Evolutionary conservation across 2,113 vertebrate genomes (phyloP), one percentile per base, ranked within the genome.

Genomic region (Spea bombifrons): DNA sequence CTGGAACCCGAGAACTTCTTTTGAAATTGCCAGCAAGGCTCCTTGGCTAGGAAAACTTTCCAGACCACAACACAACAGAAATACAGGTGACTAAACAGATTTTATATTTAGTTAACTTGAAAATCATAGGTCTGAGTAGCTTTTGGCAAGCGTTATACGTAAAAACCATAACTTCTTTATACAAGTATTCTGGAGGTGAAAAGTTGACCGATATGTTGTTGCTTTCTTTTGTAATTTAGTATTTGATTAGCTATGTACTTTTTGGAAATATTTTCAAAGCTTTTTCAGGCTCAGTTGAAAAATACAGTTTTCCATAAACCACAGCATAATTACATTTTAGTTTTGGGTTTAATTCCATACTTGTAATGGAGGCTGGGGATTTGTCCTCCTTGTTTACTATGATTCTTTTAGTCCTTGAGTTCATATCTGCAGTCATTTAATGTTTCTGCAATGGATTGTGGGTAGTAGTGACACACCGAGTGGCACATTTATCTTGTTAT

Each of bases 31-130:
- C 64, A 75, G 16, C 7, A 55, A 67, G n/a, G 4, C 45, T 74
- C 78, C 68, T 17, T 43, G 59, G 64, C 67, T 44, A 52, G 9
- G 49, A 44, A 44, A 7, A 17, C 49, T 67, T 79, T 59, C 45
- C 65, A 80, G 64, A 68, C 63, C 77, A 67, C 52, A 74, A 4
- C 46, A 59, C 71, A 73, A 59, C 70, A 66, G 77, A 73, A 73
- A 66, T 57, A 71, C 64, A 80, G 78, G 71, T 80, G 65, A 80
- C 71, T 80, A 74, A 80, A 80, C 71, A 80, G 44, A 80, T 74
- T 55, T 74, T 16, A 45, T 66, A 59, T 80, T 68, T 74, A 59
- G 70, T 59, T 79, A 74, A 74, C 64, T 80, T 68, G 71, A 16
- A 74, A 74, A 80, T 74, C 65, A 57, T 57, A 74, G 17, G 64